Evolutionary conservation across 2,113 vertebrate species (phyloP).

Genomic region (Drymodes brunneopygia): DNA sequence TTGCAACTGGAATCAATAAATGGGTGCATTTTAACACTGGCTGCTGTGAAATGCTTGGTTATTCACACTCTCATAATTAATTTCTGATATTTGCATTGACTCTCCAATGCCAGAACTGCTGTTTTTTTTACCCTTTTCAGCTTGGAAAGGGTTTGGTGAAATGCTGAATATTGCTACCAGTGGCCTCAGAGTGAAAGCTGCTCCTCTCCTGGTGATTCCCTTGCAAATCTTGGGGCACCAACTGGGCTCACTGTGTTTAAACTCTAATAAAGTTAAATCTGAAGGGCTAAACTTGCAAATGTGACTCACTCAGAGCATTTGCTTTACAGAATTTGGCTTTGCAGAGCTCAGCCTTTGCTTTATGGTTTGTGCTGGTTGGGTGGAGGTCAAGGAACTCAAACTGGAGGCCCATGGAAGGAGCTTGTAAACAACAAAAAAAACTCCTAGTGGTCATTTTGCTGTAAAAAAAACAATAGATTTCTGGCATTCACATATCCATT

Average conservation of each 20-base stretch:
- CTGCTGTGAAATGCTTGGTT: background rate
- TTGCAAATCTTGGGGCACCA: background rate
- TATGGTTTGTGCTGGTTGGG: background rate
- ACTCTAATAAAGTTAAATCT: background rate
- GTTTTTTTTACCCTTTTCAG: background rate
- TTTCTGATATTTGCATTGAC: background rate
- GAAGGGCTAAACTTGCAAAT: background rate
- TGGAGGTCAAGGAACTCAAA: background rate
- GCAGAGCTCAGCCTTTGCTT: background rate
- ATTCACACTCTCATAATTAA: background rate
- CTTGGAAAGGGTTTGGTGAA: background rate
- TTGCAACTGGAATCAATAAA: slow-evolving; percentile 14
- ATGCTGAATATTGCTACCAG: background rate
- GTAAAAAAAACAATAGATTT: background rate
- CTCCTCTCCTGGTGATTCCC: background rate
- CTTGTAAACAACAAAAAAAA: background rate
- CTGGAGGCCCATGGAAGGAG: background rate
- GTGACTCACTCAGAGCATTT: background rate
- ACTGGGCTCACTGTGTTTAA: background rate
- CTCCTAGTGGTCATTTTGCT: background rate
- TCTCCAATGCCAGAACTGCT: background rate
- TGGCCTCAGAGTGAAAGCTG: background rate
- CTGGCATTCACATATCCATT: background rate
- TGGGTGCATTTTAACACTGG: background rate
- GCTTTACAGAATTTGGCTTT: background rate